Conservation (phyloP, 2,797 vertebrate species). For the Propithecus perrieri region DNA sequence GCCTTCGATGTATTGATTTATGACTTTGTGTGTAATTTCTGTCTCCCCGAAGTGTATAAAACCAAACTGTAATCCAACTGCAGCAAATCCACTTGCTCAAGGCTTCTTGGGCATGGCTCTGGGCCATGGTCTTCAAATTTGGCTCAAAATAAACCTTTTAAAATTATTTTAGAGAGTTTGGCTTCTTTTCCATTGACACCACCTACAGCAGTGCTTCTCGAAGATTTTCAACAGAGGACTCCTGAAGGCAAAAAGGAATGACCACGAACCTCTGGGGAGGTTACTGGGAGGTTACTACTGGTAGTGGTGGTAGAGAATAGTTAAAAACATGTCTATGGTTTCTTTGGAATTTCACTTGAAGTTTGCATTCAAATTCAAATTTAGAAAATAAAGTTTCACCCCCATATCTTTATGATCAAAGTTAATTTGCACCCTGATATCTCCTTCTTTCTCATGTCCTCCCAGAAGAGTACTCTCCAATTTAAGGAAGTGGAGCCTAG, state of each 20-base stretch:
- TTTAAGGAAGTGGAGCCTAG: neutral
- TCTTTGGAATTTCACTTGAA: neutral
- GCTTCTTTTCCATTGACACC: too few species aligned
- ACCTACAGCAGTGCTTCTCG: neutral
- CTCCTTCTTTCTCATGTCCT: neutral
- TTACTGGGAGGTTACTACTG: neutral
- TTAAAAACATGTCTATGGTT: neutral
- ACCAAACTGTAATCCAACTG: too few species aligned
- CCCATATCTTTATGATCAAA: neutral
- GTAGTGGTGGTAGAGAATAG: neutral
- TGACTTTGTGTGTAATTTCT: too few species aligned
- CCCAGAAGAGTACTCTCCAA: neutral
- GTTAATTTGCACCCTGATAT: neutral
- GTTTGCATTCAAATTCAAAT: neutral
- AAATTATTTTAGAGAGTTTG: too few species aligned
- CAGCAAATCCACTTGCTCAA: too few species aligned
- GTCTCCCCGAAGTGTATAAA: too few species aligned
- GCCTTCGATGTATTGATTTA: too few species aligned
- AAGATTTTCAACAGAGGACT: neutral
- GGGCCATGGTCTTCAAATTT: too few species aligned
- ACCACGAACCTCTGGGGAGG: neutral
- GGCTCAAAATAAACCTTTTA: too few species aligned
- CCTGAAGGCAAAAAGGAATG: neutral
- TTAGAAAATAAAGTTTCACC: neutral
- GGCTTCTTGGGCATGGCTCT: too few species aligned